Percentiles rank a stretch among this genome's conserved stretches.
phyloP scores from a whole-genome alignment of 2,797 vertebrate genomes.

The Muscicapa striata region DNA sequence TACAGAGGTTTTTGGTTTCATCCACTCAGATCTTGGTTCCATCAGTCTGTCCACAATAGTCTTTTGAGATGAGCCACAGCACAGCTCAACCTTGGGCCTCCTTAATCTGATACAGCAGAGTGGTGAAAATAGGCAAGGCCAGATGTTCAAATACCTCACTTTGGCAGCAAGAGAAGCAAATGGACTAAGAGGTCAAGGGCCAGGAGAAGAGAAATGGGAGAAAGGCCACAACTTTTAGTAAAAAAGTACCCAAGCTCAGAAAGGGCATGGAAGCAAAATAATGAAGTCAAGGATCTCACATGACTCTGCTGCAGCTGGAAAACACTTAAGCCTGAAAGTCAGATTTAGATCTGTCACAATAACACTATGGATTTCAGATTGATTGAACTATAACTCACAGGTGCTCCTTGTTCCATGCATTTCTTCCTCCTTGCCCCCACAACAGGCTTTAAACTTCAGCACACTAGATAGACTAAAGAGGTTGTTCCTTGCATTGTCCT shows the following conservation, averaged over 20 bases:
- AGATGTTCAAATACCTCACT: slow-evolving; percentile 68
- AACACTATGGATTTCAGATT: slow-evolving; percentile 19
- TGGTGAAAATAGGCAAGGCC: slow-evolving; percentile 46
- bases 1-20: neutral
- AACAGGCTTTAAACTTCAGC: neutral
- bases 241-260: slow-evolving; percentile 4
- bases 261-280: slow-evolving; percentile 39
- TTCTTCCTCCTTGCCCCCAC: neutral
- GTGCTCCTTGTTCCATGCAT: neutral
- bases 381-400: slow-evolving; percentile 52
- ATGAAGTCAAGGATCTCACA: slow-evolving; percentile 49
- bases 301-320: slow-evolving; percentile 42
- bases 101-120: slow-evolving; percentile 54
- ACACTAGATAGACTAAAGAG: neutral
- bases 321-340: neutral
- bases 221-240: slow-evolving; percentile 22
- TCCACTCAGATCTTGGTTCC: neutral
- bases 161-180: slow-evolving; percentile 40
- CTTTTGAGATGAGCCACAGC: slow-evolving; percentile 23
- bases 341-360: slow-evolving; percentile 41
- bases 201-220: slow-evolving; percentile 24
- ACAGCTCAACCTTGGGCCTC: neutral
- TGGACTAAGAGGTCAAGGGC: slow-evolving; percentile 34
- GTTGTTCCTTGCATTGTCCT: neutral
- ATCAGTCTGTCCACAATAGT: neutral